Evolutionary conservation across 2,888 invertebrate species (phyloP).

Genomic region (Orchestes rusci): DNA sequence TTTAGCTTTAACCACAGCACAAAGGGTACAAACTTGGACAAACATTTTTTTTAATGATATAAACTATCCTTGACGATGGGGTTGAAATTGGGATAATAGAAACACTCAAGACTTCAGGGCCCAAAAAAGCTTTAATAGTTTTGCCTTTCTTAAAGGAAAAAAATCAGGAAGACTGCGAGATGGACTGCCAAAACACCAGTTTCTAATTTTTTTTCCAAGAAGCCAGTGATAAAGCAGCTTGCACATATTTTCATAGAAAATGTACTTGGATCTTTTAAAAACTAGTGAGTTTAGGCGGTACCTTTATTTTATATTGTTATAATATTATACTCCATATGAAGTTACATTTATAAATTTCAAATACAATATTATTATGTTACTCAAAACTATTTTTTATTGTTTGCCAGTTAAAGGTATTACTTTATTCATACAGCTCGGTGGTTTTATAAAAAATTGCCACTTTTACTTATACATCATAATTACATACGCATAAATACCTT

Average conservation of each 20-base stretch:
- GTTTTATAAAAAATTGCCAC: no score
- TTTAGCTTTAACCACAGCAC: conserved; percentile 5
- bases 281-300: background rate
- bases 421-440: no score
- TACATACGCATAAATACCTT: no score
- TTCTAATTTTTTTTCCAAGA: conserved; percentile 1
- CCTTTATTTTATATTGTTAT: no score
- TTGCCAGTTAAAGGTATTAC: no score
- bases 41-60: conserved; percentile 7
- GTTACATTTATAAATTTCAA: no score
- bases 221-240: conserved; percentile 3
- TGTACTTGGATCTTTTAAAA: conserved; percentile 5
- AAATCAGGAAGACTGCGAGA: conserved; percentile 8
- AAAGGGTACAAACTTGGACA: conserved; percentile 5
- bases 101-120: conserved; percentile 6
- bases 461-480: no score
- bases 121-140: conserved; percentile 5
- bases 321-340: no score
- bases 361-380: no score
- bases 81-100: conserved; percentile 4
- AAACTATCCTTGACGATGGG: conserved; percentile 4
- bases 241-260: conserved; percentile 4
- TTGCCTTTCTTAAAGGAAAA: conserved; percentile 6
- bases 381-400: no score
- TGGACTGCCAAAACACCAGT: conserved; percentile 4